Evolutionary conservation across 2,888 invertebrate genomes (phyloP), one percentile per base, ranked within the genome.

Genomic region (Drosophila koepferae): DNA sequence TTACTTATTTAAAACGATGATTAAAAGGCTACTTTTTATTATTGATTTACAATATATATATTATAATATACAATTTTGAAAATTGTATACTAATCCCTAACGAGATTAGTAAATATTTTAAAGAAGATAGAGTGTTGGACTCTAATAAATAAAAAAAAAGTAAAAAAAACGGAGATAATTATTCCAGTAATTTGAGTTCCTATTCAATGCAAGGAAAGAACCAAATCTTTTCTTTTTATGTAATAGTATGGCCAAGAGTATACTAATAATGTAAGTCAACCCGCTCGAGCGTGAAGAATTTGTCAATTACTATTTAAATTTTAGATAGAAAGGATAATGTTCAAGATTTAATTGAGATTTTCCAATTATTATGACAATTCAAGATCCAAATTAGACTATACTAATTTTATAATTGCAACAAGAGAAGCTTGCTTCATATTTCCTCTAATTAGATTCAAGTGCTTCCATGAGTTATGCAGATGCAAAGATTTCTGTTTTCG

Each of bases 401-500:
- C 38, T 6, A 40, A 40, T 40, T 40, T 12, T 18, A 31, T 10
- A 34, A 31, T 34, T 49, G 31, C 51, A 7, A 18, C 18, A 18
- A 14, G 36, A 34, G n/a, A 12, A n/a, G n/a, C 10, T 49, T 31
- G 16, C 34, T 34, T 36, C 34, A 51, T 8, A 34, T 51, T 51
- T 36, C 34, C 14, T 18, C 18, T 51, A 36, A 54, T 54, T 40
- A 54, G 23, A n/a, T 9, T 36, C 38, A 38, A 20, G 10, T 10
- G 3, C 7, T 51, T 48, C n/a, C n/a, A 9, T 48, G 49, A 34
- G 31, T 12, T n/a, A 31, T 49, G 49, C 18, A 34, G 31, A 10
- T 31, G 31, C 1, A 10, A 34, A 16, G 38, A 28, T 54, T 38
- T 23, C 23, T 23, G 23, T 62, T 77, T 77, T 77, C 65, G 53